phyloP scores from a whole-genome alignment of 1,140 invertebrate species.

The Bradysia coprophila region DNA sequence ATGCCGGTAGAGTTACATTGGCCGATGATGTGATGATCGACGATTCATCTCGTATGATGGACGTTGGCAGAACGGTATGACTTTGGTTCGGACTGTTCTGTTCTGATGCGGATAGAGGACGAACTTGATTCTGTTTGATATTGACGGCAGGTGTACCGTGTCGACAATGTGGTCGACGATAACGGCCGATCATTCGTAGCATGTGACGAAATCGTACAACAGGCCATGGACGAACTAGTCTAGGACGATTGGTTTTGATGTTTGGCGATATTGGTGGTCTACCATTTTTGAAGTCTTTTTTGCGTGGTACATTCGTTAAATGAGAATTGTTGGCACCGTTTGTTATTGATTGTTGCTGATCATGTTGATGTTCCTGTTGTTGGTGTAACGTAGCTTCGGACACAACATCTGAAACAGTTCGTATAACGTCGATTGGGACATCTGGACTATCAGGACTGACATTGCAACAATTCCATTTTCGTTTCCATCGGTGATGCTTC shows the following conservation, averaged over 20 bases:
- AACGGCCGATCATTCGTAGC: constrained; percentile 18
- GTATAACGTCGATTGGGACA: neutral
- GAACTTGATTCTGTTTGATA: constrained; percentile 21
- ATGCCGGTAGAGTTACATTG: constrained; percentile 23
- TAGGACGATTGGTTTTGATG: neutral
- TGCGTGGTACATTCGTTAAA: neutral
- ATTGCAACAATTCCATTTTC: constrained; percentile 34
- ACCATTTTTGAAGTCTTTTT: neutral
- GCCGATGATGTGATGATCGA: constrained; percentile 10
- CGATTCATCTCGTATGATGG: constrained; percentile 17
- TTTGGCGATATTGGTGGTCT: neutral
- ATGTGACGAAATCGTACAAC: constrained; percentile 14
- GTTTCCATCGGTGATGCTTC: constrained; percentile 24
- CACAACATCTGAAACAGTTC: neutral
- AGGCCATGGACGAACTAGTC: constrained; percentile 7
- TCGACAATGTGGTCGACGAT: constrained; percentile 12
- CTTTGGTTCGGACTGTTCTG: constrained; percentile 5
- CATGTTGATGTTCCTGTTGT: neutral
- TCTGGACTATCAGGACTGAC: constrained; percentile 32
- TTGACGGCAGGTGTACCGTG: constrained; percentile 6
- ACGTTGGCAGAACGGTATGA: constrained; percentile 19
- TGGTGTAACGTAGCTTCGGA: too few species aligned
- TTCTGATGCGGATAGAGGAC: constrained; percentile 8
- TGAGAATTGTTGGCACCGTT: neutral
- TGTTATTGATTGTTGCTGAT: neutral